These are phyloP conservation scores for Perca flavescens DNA, from an alignment of 2,113 vertebrate species.

Conservation along the genomic window DNA sequence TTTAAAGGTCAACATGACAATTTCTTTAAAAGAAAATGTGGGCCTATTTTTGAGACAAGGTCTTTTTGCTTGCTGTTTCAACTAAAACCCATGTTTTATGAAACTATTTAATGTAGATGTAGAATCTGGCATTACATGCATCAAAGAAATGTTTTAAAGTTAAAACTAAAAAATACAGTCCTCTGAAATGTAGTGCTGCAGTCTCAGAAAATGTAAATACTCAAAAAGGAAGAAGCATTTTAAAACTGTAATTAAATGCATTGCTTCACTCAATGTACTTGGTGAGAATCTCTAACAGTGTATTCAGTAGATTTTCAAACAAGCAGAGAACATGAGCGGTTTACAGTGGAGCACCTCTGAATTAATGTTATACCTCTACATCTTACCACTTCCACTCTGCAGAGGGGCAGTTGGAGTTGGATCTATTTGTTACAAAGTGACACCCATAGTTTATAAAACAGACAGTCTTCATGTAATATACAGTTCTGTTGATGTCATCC, in stretches of 20 bases:
- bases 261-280: neutral
- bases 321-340: slow-evolving; percentile 2
- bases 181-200: neutral
- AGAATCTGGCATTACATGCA: neutral
- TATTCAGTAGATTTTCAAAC: neutral
- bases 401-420: neutral
- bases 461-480: slow-evolving; percentile 2
- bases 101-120: neutral
- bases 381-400: neutral
- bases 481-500: slow-evolving; percentile 20
- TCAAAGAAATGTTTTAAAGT: neutral
- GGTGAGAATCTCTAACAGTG: neutral
- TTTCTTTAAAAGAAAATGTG: too few relatives aligned
- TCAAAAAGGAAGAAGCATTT: neutral
- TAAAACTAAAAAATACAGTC: neutral
- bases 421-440: slow-evolving; percentile 9
- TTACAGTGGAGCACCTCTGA: neutral
- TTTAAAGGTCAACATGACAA: too few relatives aligned
- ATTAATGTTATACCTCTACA: slow-evolving; percentile 1
- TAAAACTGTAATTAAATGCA: neutral
- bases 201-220: neutral
- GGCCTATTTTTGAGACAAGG: too few relatives aligned
- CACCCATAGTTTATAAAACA: slow-evolving; percentile 6
- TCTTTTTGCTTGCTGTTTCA: too few relatives aligned
- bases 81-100: too few relatives aligned